Evolutionary conservation across 2,113 vertebrate species (phyloP), one percentile per base, ranked within the genome.

Genomic region (Hiodon alosoides): DNA sequence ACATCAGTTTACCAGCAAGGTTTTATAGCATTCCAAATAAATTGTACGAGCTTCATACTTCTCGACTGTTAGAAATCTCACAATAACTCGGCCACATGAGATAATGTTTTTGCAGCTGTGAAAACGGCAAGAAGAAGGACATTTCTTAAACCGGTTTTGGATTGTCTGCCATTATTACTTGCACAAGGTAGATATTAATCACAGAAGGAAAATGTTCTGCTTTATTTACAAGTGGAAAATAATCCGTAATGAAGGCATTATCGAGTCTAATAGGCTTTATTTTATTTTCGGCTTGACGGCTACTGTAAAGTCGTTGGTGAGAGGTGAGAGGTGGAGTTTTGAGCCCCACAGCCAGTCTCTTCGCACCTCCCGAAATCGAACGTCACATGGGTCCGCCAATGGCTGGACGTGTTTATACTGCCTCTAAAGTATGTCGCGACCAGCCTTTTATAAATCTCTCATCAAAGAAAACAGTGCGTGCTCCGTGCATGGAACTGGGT

Each of bases 321-420:
- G 53, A 46, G 69, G 71, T 14, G 55, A 9, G 58, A 67, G 55
- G 74, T 52, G 62, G 48, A 46, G 60, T 53, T 79, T 76, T 46
- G 7, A 76, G 52, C 31, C 51, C 17, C n/a, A n/a, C n/a, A n/a
- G n/a, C n/a, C n/a, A n/a, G n/a, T n/a, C n/a, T n/a, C 0, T 5
- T 6, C 16, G 10, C 2, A 14, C 58, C 62, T 5, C 52, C 47
- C n/a, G 31, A 2, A 5, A 1, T 3, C 2, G 59, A 3, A 81
- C 85, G 83, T 83, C 83, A 86, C 78, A 6, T 3, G 2, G 9
- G 68, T 61, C 76, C 71, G 76, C 88, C 89, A 89, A 90, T 90
- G 76, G 14, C 48, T 17, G 66, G 7, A 52, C n/a, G 77, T 85
- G 85, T 88, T 87, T 78, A 84, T 82, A 67, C 75, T 76, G 78